phyloP scores from a whole-genome alignment of 2,888 invertebrate species.

The Mayetiola destructor region DNA sequence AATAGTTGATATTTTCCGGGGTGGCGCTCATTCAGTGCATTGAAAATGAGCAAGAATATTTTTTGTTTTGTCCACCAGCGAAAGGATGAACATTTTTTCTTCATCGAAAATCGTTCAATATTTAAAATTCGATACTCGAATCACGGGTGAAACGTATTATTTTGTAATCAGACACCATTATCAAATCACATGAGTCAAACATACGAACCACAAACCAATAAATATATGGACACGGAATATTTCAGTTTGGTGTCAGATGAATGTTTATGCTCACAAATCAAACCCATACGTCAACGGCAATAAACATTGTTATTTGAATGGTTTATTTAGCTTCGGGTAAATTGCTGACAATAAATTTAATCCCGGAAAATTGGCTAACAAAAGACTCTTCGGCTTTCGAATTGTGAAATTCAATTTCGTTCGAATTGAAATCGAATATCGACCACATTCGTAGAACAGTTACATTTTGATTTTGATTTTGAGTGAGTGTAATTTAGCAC shows the following conservation, averaged over 20 bases:
- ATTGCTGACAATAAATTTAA: conserved; percentile 13
- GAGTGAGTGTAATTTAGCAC: background rate
- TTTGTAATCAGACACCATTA: conserved; percentile 9
- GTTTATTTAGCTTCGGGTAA: conserved; percentile 11
- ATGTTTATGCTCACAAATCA: background rate
- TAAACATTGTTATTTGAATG: no score
- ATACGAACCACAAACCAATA: no score
- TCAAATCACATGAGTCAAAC: background rate
- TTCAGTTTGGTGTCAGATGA: no score
- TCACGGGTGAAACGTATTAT: background rate
- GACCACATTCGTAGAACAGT: background rate
- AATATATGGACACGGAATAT: no score
- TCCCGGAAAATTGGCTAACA: conserved; percentile 10
- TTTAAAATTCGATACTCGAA: background rate
- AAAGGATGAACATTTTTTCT: background rate
- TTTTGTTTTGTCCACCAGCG: background rate
- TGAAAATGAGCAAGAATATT: background rate
- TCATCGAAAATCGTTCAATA: background rate
- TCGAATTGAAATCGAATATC: conserved; percentile 9
- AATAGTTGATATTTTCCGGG: no score
- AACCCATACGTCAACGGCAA: no score
- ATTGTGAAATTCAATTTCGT: conserved; percentile 1
- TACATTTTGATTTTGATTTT: background rate
- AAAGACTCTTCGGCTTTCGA: no score
- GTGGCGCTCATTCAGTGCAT: no score